These are phyloP conservation scores for Morus bassanus DNA, from an alignment of 2,797 vertebrate species.

Conservation along the genomic window DNA sequence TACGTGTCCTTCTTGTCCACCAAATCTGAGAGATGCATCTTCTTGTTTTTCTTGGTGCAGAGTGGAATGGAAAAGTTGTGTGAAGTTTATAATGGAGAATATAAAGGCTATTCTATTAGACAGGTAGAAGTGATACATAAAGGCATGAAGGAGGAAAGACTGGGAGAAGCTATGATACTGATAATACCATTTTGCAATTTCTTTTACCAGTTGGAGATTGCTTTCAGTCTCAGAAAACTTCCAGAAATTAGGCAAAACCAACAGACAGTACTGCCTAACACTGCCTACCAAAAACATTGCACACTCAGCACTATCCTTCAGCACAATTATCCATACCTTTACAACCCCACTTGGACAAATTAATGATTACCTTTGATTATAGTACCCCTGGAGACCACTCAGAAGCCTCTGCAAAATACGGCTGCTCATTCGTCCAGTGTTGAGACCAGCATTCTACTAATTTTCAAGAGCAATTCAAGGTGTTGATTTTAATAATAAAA, in stretches of 20 bases:
- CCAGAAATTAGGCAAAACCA: not conserved
- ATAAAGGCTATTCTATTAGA: not conserved
- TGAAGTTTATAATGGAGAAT: not conserved
- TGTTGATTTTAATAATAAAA: not conserved
- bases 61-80: not conserved
- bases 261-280: not conserved
- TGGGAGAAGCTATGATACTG: not conserved
- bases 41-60: not conserved
- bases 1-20: not conserved
- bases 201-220: not conserved
- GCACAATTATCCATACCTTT: not conserved
- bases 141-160: not conserved
- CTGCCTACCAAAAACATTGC: not conserved
- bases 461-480: conserved; percentile 1
- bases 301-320: not conserved
- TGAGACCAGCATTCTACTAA: not conserved
- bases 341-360: not conserved
- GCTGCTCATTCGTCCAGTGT: not conserved
- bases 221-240: not conserved
- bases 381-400: not conserved
- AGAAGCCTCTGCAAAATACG: not conserved
- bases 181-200: not conserved
- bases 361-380: not conserved
- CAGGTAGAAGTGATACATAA: not conserved
- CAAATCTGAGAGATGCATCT: not conserved